A percentile compares a stretch with the other conserved stretches of the same genome.
These are phyloP conservation scores for Linurgus olivaceus DNA, from an alignment of 2,797 vertebrate species.

Conservation along the genomic window DNA sequence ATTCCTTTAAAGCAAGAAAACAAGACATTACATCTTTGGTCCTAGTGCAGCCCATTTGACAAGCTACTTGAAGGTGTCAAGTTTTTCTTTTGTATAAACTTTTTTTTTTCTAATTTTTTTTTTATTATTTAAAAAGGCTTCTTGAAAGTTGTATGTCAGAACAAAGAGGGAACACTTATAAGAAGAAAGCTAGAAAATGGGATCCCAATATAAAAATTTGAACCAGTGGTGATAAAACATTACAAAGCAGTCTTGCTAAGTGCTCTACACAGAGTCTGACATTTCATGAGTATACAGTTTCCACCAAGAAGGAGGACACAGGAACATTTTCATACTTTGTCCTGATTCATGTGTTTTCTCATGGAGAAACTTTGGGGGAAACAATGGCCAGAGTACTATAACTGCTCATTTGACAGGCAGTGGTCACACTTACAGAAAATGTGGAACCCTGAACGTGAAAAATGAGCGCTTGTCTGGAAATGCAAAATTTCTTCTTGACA, in stretches of 20 bases:
- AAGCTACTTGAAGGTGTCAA: constrained; percentile 3
- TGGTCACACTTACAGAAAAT: neutral
- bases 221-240: constrained; percentile 8
- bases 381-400: neutral
- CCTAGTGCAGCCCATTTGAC: constrained; percentile 35
- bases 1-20: constrained; percentile 53
- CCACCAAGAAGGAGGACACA: neutral
- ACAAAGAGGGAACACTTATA: neutral
- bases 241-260: neutral
- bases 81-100: neutral
- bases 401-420: neutral
- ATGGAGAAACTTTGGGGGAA: neutral
- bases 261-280: neutral
- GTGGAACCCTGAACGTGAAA: neutral
- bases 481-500: neutral
- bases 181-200: constrained; percentile 54
- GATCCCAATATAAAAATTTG: constrained; percentile 30
- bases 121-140: constrained; percentile 46
- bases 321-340: neutral
- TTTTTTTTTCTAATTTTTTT: neutral
- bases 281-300: neutral
- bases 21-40: constrained; percentile 45
- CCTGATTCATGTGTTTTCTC: constrained; percentile 14
- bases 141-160: constrained; percentile 29
- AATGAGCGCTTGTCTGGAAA: constrained; percentile 25